Percentiles rank a stretch among this genome's conserved stretches.
phyloP scores from a whole-genome alignment of 2,888 invertebrate genomes.

The Mycogona germanica region DNA sequence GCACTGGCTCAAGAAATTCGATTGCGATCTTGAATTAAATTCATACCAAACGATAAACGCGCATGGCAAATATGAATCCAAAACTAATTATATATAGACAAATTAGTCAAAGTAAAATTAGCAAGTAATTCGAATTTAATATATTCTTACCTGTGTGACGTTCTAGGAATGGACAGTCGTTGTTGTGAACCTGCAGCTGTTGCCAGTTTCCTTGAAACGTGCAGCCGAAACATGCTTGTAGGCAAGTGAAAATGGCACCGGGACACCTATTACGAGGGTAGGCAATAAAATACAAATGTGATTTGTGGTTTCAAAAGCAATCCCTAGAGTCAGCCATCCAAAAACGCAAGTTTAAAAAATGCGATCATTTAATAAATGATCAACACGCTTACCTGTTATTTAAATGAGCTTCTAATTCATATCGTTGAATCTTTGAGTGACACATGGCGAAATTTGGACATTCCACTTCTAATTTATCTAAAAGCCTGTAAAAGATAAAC shows the following conservation, averaged over 20 bases:
- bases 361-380: neutral
- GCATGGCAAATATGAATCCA: too few relatives aligned
- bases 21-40: too few relatives aligned
- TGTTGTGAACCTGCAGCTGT: slow-evolving; percentile 3
- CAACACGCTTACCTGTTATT: slow-evolving; percentile 33
- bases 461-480: slow-evolving; percentile 38
- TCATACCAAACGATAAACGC: too few relatives aligned
- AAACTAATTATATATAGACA: too few relatives aligned
- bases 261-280: slow-evolving; percentile 10
- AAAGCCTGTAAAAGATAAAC: slow-evolving; percentile 30
- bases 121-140: too few relatives aligned
- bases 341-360: neutral
- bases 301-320: too few relatives aligned
- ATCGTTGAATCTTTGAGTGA: slow-evolving; percentile 35
- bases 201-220: slow-evolving; percentile 10
- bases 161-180: slow-evolving; percentile 6
- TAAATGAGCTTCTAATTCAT: slow-evolving; percentile 37
- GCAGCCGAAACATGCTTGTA: neutral
- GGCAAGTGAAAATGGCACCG: slow-evolving; percentile 9
- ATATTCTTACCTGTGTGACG: too few relatives aligned
- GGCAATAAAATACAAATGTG: neutral
- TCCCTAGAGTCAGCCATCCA: too few relatives aligned
- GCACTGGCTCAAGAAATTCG: too few relatives aligned
- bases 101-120: too few relatives aligned
- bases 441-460: slow-evolving; percentile 38